These are phyloP conservation scores for Ophthalmolycus amberensis DNA, from an alignment of 2,113 vertebrate genomes.

Conservation along the genomic window DNA sequence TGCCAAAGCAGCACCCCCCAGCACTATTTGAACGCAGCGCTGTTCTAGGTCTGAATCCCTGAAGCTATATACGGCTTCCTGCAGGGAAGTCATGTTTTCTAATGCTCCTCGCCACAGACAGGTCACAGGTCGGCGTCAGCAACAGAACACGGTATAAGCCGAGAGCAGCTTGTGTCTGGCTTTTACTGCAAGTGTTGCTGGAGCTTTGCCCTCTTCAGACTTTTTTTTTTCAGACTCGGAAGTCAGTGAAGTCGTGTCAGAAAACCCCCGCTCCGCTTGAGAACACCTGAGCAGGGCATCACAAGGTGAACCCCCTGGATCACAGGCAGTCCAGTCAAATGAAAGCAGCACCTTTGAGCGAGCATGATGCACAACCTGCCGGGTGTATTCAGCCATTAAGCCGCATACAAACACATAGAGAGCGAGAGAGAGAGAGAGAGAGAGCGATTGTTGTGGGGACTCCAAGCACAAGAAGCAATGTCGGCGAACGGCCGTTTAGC, in stretches of 20 bases:
- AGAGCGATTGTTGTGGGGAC: slow-evolving; percentile 26
- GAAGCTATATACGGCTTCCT: not conserved
- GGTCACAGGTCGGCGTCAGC: slow-evolving; percentile 10
- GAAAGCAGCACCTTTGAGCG: slow-evolving; percentile 28
- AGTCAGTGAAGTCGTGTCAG: too few species aligned
- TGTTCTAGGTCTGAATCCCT: not conserved
- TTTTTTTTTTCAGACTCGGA: too few species aligned
- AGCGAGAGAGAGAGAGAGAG: slow-evolving; percentile 31
- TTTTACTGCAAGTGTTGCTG: too few species aligned
- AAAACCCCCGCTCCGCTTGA: not conserved
- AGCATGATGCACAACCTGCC: slow-evolving; percentile 20
- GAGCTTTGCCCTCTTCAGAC: too few species aligned
- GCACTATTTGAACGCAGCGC: not conserved
- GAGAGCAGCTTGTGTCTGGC: too few species aligned
- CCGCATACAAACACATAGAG: slow-evolving; percentile 38
- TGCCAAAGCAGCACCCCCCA: too few species aligned
- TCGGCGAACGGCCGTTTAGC: slow-evolving; percentile 41
- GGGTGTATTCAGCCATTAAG: slow-evolving; percentile 37
- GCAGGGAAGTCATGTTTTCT: slow-evolving; percentile 18
- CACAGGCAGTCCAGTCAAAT: slow-evolving; percentile 5
- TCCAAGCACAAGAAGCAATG: slow-evolving; percentile 39
- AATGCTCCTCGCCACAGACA: not conserved
- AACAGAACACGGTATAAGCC: not conserved
- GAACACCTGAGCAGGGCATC: not conserved
- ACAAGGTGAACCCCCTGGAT: not conserved